Evolutionary conservation across 2,888 invertebrate species (phyloP).

Genomic region (Choristoneura rosaceana): DNA sequence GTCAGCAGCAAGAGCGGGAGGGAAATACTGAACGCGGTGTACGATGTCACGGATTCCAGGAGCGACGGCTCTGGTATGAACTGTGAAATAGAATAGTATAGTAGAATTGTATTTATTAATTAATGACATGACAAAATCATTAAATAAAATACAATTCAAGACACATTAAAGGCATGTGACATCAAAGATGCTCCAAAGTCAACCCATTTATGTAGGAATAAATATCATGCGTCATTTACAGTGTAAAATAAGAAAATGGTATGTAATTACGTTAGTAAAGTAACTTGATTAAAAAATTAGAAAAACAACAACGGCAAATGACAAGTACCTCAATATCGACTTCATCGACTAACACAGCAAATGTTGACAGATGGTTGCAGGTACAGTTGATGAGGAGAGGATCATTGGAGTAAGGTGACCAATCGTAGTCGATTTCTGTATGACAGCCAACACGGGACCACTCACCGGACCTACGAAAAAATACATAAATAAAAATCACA

Average conservation of each 20-base stretch:
- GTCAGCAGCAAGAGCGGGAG: slow-evolving; percentile 92
- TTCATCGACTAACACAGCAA: slow-evolving; percentile 95
- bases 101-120: too few relatives aligned
- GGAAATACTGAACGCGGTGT: slow-evolving; percentile 94
- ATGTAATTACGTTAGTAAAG: too few relatives aligned
- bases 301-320: neutral
- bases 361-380: slow-evolving; percentile 96
- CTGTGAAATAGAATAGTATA: slow-evolving; percentile 62
- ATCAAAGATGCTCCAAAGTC: too few relatives aligned
- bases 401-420: slow-evolving; percentile 81
- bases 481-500: neutral
- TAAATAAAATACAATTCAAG: too few relatives aligned
- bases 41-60: slow-evolving; percentile 94
- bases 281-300: neutral
- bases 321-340: slow-evolving; percentile 92
- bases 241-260: too few relatives aligned
- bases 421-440: slow-evolving; percentile 90
- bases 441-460: slow-evolving; percentile 97
- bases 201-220: too few relatives aligned
- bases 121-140: too few relatives aligned
- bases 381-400: slow-evolving; percentile 94
- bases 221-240: too few relatives aligned
- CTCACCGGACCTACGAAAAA: slow-evolving; percentile 85
- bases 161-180: too few relatives aligned
- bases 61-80: slow-evolving; percentile 95